phyloP scores from a whole-genome alignment of 2,888 invertebrate genomes.

The Podotricha telesiphe region DNA sequence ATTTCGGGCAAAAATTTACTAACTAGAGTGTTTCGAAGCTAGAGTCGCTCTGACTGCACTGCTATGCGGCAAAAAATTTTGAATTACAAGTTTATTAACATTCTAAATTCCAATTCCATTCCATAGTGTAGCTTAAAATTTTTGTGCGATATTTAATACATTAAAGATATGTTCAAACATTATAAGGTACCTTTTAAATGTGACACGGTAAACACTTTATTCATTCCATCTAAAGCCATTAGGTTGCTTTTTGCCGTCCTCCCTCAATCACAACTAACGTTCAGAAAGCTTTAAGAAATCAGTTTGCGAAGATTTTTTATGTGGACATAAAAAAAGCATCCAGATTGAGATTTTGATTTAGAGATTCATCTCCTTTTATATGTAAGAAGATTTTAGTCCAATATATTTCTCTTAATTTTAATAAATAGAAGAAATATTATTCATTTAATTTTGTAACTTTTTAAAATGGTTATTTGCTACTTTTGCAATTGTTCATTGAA shows the following conservation, averaged over 20 bases:
- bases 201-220: slow-evolving; percentile 17
- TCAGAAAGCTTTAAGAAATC: slow-evolving; percentile 37
- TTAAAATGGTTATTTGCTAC: too few relatives aligned
- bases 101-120: too few relatives aligned
- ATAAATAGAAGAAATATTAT: too few relatives aligned
- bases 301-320: slow-evolving; percentile 38
- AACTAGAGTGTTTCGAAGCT: too few relatives aligned
- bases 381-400: background rate
- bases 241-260: slow-evolving; percentile 26
- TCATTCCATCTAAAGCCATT: slow-evolving; percentile 22
- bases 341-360: slow-evolving; percentile 10
- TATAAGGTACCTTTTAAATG: slow-evolving; percentile 6
- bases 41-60: too few relatives aligned
- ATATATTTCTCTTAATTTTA: too few relatives aligned
- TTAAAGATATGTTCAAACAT: slow-evolving; percentile 6
- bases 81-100: too few relatives aligned
- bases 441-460: too few relatives aligned
- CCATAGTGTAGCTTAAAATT: too few relatives aligned
- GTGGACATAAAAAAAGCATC: slow-evolving; percentile 36
- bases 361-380: background rate
- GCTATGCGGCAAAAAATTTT: too few relatives aligned
- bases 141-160: background rate
- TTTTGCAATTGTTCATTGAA: too few relatives aligned
- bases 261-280: slow-evolving; percentile 33
- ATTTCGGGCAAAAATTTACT: too few relatives aligned